phyloP scores from a whole-genome alignment of 2,888 invertebrate species.

The Allacma fusca region DNA sequence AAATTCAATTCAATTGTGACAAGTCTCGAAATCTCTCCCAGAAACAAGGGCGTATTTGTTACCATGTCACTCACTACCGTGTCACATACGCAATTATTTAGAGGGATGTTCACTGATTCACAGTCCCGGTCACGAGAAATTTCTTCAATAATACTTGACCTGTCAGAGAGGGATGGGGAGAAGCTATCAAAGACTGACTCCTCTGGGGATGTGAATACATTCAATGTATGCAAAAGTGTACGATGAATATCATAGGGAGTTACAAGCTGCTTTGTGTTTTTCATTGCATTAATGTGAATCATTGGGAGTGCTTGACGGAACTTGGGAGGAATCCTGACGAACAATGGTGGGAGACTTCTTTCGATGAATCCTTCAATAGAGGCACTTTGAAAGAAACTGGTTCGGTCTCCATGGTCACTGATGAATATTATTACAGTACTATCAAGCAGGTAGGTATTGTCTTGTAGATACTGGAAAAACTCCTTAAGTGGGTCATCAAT shows the following conservation, averaged over 20 bases:
- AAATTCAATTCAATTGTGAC: conserved; percentile 14
- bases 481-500: conserved; percentile 72
- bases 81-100: conserved; percentile 34
- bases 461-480: conserved; percentile 67
- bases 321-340: conserved; percentile 73
- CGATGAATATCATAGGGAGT: conserved; percentile 80
- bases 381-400: conserved; percentile 73
- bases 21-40: conserved; percentile 18
- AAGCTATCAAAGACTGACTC: neutral
- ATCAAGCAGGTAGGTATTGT: conserved; percentile 70
- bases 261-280: conserved; percentile 73
- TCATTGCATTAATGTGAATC: conserved; percentile 68
- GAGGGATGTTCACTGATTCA: conserved; percentile 12
- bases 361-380: conserved; percentile 79
- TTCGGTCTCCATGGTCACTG: conserved; percentile 82
- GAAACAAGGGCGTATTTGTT: conserved; percentile 6
- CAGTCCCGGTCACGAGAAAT: conserved; percentile 17
- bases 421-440: conserved; percentile 74
- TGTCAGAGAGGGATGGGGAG: neutral
- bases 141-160: conserved; percentile 27
- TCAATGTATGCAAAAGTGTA: conserved; percentile 65
- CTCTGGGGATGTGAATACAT: neutral
- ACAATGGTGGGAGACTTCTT: conserved; percentile 74
- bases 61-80: conserved; percentile 12
- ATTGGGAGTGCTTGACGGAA: conserved; percentile 69